Evolutionary conservation across 2,113 vertebrate genomes (phyloP).

Genomic region (Hippocampus comes): DNA sequence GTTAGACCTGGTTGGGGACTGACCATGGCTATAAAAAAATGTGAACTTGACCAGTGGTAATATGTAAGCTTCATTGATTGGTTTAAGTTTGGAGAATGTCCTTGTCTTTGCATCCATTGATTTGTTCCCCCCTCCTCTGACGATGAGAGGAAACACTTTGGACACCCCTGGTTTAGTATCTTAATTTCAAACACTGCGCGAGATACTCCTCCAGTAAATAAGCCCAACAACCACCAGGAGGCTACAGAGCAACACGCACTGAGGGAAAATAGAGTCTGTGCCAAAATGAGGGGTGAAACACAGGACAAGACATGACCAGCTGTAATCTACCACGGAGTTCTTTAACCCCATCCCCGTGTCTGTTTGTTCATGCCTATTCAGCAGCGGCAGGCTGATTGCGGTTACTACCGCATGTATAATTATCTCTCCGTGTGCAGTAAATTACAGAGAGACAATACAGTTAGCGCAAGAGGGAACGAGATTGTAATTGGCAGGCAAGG

Average conservation of each 20-base stretch:
- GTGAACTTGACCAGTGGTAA: not conserved
- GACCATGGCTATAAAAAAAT: not conserved
- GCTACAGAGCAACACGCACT: constrained; percentile 15
- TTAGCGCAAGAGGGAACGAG: not conserved
- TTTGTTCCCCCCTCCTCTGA: not conserved
- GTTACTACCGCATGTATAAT: not conserved
- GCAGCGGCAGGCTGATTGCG: not conserved
- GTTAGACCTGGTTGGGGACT: not conserved
- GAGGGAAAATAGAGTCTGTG: not conserved
- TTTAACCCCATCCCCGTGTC: not conserved
- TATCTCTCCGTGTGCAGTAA: not conserved
- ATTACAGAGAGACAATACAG: constrained; percentile 24
- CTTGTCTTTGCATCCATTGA: not conserved
- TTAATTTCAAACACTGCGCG: not conserved
- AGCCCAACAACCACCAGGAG: constrained; percentile 51
- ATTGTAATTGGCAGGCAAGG: constrained; percentile 15
- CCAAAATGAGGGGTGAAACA: not conserved
- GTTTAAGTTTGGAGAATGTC: not conserved
- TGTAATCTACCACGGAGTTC: not conserved
- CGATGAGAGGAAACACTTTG: not conserved
- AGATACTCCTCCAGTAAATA: not conserved
- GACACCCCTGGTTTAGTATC: not conserved
- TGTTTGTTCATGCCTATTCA: constrained; percentile 7
- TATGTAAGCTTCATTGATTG: not conserved
- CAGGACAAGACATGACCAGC: not conserved